A percentile compares a stretch with the other conserved stretches of the same genome.
Conservation (phyloP, 2,113 vertebrate species). For the Pollimyrus isidori region DNA sequence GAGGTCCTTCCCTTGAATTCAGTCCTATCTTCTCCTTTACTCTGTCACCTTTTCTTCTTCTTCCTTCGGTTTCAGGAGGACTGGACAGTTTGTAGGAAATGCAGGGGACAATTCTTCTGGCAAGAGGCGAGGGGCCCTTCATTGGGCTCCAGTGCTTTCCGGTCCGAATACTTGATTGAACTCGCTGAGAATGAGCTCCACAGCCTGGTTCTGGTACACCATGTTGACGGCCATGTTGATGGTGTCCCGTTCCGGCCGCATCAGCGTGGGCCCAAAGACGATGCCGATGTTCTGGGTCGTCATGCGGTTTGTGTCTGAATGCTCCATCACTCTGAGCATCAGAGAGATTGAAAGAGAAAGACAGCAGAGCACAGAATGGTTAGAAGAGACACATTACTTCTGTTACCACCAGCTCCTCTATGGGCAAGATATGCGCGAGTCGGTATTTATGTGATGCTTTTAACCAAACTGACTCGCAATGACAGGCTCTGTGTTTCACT, state of each 20-base stretch:
- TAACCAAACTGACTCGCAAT: neutral
- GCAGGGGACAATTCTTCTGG: neutral
- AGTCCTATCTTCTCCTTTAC: neutral
- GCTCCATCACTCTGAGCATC: slow-evolving; percentile 66
- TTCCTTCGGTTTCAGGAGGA: neutral
- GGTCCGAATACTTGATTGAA: slow-evolving; percentile 61
- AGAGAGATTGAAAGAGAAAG: neutral
- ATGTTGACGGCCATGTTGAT: slow-evolving; percentile 72
- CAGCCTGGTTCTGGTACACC: slow-evolving; percentile 75
- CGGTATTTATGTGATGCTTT: neutral
- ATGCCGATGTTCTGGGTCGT: slow-evolving; percentile 86
- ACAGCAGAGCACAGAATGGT: neutral
- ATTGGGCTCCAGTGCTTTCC: slow-evolving; percentile 37
- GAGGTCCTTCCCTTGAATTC: neutral
- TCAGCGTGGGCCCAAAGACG: slow-evolving; percentile 85
- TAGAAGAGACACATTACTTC: neutral
- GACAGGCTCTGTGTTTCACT: neutral
- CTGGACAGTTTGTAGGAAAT: neutral
- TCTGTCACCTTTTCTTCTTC: neutral
- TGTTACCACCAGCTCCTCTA: neutral
- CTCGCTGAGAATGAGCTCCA: slow-evolving; percentile 78
- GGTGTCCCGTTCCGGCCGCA: slow-evolving; percentile 73
- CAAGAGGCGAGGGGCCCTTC: neutral
- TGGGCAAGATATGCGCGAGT: neutral
- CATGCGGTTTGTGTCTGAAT: slow-evolving; percentile 74